These are phyloP conservation scores for Onthophagus sagittarius DNA, from an alignment of 2,888 invertebrate species.

Conservation along the genomic window DNA sequence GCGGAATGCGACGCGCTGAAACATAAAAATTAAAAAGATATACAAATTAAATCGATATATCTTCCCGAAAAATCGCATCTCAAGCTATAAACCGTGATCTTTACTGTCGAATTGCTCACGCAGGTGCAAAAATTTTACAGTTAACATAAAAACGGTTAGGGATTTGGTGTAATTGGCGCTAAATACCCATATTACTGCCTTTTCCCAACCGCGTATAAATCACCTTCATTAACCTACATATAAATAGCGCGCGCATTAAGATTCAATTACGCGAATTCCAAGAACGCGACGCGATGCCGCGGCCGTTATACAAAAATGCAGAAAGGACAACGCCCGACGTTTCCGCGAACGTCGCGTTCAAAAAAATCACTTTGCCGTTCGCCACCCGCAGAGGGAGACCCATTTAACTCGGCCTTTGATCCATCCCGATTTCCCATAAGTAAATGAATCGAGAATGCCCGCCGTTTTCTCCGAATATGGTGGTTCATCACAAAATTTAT, in stretches of 20 bases:
- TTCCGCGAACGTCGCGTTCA: not conserved
- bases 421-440: not conserved
- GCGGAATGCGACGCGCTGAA: slow-evolving; percentile 48
- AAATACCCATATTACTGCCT: not conserved
- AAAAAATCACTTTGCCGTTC: not conserved
- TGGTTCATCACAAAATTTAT: not conserved
- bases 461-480: not conserved
- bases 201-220: not conserved
- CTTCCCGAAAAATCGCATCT: not conserved
- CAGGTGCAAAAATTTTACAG: not conserved
- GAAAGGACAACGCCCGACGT: not conserved
- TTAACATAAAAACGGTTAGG: not conserved
- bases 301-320: not conserved
- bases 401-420: not conserved
- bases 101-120: not conserved
- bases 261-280: not conserved
- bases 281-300: not conserved
- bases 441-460: not conserved
- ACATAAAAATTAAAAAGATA: slow-evolving; percentile 17
- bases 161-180: not conserved
- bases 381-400: not conserved
- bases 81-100: not conserved
- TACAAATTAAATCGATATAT: too few species aligned
- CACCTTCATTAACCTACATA: not conserved
- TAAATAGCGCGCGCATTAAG: not conserved